A percentile compares a stretch with the other conserved stretches of the same genome.
Conservation (phyloP, 1,140 invertebrate species). For the Drosophila kepulauana region DNA sequence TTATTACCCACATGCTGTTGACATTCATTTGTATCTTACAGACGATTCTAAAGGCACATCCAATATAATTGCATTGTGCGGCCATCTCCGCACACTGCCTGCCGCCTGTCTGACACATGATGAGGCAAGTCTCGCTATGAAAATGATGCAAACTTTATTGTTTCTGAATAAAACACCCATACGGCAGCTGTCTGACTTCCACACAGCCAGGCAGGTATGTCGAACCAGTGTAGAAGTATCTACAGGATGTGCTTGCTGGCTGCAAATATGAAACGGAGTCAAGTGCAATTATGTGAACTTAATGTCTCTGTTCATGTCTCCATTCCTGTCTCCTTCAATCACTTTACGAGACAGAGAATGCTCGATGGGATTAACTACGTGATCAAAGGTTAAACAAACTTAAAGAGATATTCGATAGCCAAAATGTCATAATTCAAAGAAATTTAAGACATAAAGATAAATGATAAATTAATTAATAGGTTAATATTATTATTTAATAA, state of each 20-base stretch:
- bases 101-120: slow-evolving; percentile 12
- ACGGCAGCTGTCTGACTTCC: not conserved
- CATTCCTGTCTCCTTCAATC: slow-evolving; percentile 1
- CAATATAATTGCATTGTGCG: slow-evolving; percentile 53
- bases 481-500: no score
- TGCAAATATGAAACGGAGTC: slow-evolving; percentile 50
- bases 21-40: slow-evolving; percentile 59
- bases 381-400: not conserved
- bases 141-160: slow-evolving; percentile 64
- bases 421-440: not conserved
- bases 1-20: slow-evolving; percentile 52
- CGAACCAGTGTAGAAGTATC: not conserved
- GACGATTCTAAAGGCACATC: slow-evolving; percentile 29
- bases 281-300: slow-evolving; percentile 51
- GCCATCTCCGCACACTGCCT: slow-evolving; percentile 5
- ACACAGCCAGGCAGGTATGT: slow-evolving; percentile 1
- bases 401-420: not conserved
- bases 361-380: not conserved
- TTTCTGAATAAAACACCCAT: slow-evolving; percentile 44
- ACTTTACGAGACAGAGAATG: slow-evolving; percentile 9
- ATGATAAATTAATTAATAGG: not conserved
- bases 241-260: not conserved
- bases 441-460: not conserved
- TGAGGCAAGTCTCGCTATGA: slow-evolving; percentile 20
- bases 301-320: slow-evolving; percentile 36